Base-by-base conservation (phyloP, 1,140 invertebrate genomes). In the Hyposmocoma kahamanoa region DNA sequence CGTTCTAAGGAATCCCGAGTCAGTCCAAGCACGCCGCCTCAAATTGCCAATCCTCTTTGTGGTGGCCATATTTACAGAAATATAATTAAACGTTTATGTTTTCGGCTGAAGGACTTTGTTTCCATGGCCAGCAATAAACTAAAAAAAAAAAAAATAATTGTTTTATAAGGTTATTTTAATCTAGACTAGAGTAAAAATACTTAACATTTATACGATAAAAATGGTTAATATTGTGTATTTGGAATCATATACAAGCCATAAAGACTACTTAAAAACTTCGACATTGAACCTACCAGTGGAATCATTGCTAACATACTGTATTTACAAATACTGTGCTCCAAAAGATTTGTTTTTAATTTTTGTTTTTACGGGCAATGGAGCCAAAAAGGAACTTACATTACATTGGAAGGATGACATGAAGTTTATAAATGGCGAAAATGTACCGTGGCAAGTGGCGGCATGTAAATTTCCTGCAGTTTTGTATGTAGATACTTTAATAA, bases 381-480 rank as follows among this genome's bases (percentile, higher is more conserved):
- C 42, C 19, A 47, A 60, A 22, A 20, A 43, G 19, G 22, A 50
- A 10, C 21, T 62, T 13, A 51, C 24, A 24, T 80, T 22, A 48
- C 58, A 17, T 36, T 75, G 32, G 17, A 22, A 21, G 50, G 57
- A 22, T 39, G 64, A 53, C 34, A 20, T 72, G 11, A 48, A 47
- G 32, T 70, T 55, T 15, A 42, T 62, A 11, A 15, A 65, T 17
- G 39, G 49, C 18, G 36, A 50, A 9, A 43, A 73, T 1, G 42
- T 84, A 24, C 67, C 73, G 2, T 79, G 81, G 78, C 74, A 83
- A 65, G 75, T 79, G 10, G 51, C 56, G 2, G 77, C 80, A 21
- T 93, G 91, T 63, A 67, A 87, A 30, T 86, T 91, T 51, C 92
- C 92, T 48, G 87, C 90, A 1, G 79, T 89, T 13, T 76, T 90